A percentile compares a stretch with the other conserved stretches of the same genome.
These are phyloP conservation scores for Drosophila nigromelanica DNA, from an alignment of 1,140 invertebrate genomes.

Conservation along the genomic window DNA sequence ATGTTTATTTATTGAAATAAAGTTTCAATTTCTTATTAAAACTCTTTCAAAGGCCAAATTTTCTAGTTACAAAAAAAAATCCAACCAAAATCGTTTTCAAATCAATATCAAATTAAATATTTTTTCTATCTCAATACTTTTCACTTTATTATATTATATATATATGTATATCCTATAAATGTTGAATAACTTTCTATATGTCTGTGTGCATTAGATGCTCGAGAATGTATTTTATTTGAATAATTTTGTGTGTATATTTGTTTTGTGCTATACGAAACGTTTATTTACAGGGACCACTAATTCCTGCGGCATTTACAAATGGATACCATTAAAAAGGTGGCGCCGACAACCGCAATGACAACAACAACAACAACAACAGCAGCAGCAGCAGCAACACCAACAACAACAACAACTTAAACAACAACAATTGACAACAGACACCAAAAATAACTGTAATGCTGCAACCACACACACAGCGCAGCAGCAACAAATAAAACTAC, in stretches of 20 bases:
- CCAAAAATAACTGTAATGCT: slow-evolving; percentile 56
- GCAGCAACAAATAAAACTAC: slow-evolving; percentile 20
- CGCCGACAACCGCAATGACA: slow-evolving; percentile 77
- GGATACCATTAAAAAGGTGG: slow-evolving; percentile 93
- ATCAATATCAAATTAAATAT: slow-evolving; percentile 22
- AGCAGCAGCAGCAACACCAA: slow-evolving; percentile 42
- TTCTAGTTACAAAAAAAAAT: background rate
- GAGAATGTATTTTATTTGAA: slow-evolving; percentile 69
- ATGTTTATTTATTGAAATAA: background rate
- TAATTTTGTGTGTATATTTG: slow-evolving; percentile 73
- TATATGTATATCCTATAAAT: slow-evolving; percentile 38
- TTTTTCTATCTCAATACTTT: slow-evolving; percentile 63
- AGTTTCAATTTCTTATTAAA: slow-evolving; percentile 5
- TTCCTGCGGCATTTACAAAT: slow-evolving; percentile 96
- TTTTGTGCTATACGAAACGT: slow-evolving; percentile 75
- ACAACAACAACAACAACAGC: slow-evolving; percentile 58
- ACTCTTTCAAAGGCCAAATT: slow-evolving; percentile 2
- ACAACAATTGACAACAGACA: slow-evolving; percentile 41
- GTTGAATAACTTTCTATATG: slow-evolving; percentile 47
- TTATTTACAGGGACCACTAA: slow-evolving; percentile 91
- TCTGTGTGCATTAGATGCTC: slow-evolving; percentile 67
- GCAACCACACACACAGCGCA: slow-evolving; percentile 61
- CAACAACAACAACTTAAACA: slow-evolving; percentile 82
- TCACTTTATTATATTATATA: slow-evolving; percentile 49
- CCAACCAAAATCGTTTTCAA: background rate